A percentile compares a stretch with the other conserved stretches of the same genome.
These are phyloP conservation scores for Tipula confusa DNA, from an alignment of 2,888 invertebrate genomes.

Conservation along the genomic window DNA sequence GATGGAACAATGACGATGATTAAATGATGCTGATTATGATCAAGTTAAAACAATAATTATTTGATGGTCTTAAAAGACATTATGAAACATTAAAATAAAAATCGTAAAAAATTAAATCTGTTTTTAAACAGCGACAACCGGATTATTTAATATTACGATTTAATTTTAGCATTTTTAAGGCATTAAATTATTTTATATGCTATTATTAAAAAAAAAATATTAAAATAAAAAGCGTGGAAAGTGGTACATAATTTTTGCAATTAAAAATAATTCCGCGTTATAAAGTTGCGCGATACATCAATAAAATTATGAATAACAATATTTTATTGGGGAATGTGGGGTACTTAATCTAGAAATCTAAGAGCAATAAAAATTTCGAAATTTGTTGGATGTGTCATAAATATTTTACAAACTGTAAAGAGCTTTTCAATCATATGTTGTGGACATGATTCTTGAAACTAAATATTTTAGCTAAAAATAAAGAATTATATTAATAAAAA, in stretches of 20 bases:
- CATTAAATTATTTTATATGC: neutral
- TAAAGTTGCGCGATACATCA: neutral
- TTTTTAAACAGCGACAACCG: neutral
- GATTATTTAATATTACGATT: neutral
- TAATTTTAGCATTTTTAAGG: neutral
- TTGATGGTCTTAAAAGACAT: neutral
- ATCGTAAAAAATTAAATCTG: neutral
- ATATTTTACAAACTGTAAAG: neutral
- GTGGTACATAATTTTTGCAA: neutral
- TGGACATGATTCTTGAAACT: too few relatives aligned
- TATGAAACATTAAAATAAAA: neutral
- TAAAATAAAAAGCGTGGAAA: neutral
- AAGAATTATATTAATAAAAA: too few relatives aligned
- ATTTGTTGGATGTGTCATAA: neutral
- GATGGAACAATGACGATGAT: neutral
- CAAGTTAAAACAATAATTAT: neutral
- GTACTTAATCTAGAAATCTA: neutral
- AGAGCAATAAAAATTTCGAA: neutral
- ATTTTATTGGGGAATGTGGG: neutral
- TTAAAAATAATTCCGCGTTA: neutral
- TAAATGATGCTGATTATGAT: neutral
- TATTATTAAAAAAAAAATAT: neutral
- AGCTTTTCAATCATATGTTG: too few relatives aligned
- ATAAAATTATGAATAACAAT: neutral
- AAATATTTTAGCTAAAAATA: too few relatives aligned